These are phyloP conservation scores for Papilio dardanus DNA, from an alignment of 1,140 invertebrate species.

Conservation along the genomic window DNA sequence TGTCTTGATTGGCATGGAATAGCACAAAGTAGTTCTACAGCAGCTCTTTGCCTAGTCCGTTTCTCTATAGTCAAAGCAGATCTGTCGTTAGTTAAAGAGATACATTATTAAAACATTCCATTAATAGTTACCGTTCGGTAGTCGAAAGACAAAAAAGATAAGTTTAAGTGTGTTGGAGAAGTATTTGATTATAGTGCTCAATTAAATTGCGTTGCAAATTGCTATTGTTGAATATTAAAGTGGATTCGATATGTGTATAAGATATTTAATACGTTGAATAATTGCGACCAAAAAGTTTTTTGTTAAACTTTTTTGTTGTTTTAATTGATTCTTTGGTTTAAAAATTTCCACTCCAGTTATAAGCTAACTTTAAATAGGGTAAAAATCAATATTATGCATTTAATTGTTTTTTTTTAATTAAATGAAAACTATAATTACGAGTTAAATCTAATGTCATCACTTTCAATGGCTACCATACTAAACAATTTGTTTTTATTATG, in stretches of 20 bases:
- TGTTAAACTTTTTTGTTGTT: background rate
- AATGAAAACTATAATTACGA: slow-evolving; percentile 21
- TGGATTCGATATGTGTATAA: background rate
- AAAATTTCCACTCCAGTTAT: background rate
- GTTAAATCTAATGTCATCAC: slow-evolving; percentile 16
- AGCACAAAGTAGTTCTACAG: background rate
- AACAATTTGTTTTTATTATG: slow-evolving; percentile 37
- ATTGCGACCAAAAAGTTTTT: background rate
- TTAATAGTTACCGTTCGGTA: slow-evolving; percentile 49
- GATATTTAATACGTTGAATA: background rate
- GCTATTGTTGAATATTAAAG: slow-evolving; percentile 4
- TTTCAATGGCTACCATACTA: slow-evolving; percentile 36
- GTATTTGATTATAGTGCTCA: slow-evolving; percentile 6
- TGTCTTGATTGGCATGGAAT: too few relatives aligned
- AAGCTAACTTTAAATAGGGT: too few relatives aligned
- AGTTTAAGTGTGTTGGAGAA: background rate
- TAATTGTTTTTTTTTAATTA: background rate
- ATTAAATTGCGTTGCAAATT: slow-evolving; percentile 17
- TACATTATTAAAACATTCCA: slow-evolving; percentile 53
- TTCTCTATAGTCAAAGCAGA: slow-evolving; percentile 44
- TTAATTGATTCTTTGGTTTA: background rate
- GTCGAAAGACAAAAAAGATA: slow-evolving; percentile 15
- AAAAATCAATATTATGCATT: too few relatives aligned
- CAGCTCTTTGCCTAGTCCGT: background rate
- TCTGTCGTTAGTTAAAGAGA: slow-evolving; percentile 66